A percentile compares a stretch with the other conserved stretches of the same genome.
Conservation (phyloP, 2,113 vertebrate species). For the Panthera tigris region DNA sequence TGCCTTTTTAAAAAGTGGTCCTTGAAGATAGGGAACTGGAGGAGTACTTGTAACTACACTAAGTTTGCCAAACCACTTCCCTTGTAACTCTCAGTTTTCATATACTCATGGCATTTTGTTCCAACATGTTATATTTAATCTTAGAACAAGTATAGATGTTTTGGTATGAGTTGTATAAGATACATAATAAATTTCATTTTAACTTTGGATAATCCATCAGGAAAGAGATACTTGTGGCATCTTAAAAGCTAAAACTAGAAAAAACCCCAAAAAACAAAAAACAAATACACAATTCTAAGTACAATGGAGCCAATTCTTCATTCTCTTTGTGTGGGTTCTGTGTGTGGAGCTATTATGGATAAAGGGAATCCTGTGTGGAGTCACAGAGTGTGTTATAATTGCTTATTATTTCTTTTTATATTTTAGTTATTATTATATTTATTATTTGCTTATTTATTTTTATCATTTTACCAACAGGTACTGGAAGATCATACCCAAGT, state of each 20-base stretch:
- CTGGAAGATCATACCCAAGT: neutral
- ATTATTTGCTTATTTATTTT: neutral
- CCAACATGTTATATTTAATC: constrained; percentile 73
- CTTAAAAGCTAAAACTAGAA: constrained; percentile 39
- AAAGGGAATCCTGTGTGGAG: neutral
- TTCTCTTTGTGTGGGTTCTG: neutral
- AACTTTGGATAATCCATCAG: constrained; percentile 63
- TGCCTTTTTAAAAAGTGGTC: constrained; percentile 60
- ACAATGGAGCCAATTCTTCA: neutral
- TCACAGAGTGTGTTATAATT: neutral
- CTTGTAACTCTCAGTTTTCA: constrained; percentile 69
- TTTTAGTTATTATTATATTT: neutral
- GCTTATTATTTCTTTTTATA: neutral
- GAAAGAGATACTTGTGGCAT: constrained; percentile 53
- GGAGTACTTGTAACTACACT: constrained; percentile 48
- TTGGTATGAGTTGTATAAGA: constrained; percentile 67
- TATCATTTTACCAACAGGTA: neutral
- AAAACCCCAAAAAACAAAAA: neutral
- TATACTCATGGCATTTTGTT: constrained; percentile 58
- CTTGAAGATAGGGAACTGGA: constrained; percentile 49
- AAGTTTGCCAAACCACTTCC: constrained; percentile 68
- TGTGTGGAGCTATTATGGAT: neutral
- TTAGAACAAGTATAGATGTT: constrained; percentile 67
- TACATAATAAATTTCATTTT: constrained; percentile 67
- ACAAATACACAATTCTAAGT: constrained; percentile 1